Base-by-base conservation (phyloP, 2,113 vertebrate genomes). In the Psettodes erumei region DNA sequence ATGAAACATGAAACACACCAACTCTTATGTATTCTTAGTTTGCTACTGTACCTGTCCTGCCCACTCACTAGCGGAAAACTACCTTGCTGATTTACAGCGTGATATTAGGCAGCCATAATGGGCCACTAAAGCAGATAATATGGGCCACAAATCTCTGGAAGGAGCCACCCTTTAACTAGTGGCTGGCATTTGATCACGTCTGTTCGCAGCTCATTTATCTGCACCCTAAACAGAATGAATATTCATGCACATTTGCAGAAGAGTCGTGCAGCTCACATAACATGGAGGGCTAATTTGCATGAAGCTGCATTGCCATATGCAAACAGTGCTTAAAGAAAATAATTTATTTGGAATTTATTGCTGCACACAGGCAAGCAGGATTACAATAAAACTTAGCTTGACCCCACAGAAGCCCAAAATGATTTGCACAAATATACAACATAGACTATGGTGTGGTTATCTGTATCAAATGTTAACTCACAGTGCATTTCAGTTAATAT, bases 1-100 rank as follows among this genome's bases (percentile, higher is more conserved):
- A n/a, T n/a, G n/a, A n/a, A n/a, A n/a, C n/a, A n/a, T n/a, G 10
- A 38, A 38, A 38, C 11, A 38, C 37, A 38, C 37, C 10, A 38
- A 18, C 38, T 42, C 38, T 38, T 38, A 13, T 15, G n/a, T n/a
- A n/a, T n/a, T n/a, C n/a, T n/a, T n/a, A n/a, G n/a, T n/a, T 28
- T 4, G 56, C 40, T 56, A 77, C 78, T 72, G 48, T 90, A 88
- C 86, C 81, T 87, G 82, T 78, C 81, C 77, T 81, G 74, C 62
- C 71, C 71, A 81, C 74, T 88, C 79, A 74, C 33, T 59, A 47
- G 79, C 74, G 51, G 51, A 89, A 79, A 88, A 90, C 91, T 86
- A 89, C 86, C 62, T 56, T 16, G n/a, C 76, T 87, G 90, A 94
- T 93, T 93, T 93, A 91, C 88, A 43, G 63, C 85, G 54, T 84